phyloP scores from a whole-genome alignment of 2,888 invertebrate species.

The Ariolimax columbianus region DNA sequence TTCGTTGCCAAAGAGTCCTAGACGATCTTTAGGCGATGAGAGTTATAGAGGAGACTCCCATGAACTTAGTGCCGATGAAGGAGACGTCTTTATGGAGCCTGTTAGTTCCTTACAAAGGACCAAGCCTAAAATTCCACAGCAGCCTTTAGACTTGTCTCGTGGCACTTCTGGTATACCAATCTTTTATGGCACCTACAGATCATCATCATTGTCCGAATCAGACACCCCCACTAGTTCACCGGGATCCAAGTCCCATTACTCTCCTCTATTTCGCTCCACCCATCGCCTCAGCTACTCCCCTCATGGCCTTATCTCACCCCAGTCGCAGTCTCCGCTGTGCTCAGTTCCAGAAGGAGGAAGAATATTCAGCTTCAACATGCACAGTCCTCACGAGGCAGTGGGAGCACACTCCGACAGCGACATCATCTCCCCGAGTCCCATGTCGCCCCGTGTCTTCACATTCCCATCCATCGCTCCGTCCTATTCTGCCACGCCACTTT shows the following conservation, averaged over 20 bases:
- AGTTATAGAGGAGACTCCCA: slow-evolving; percentile 58
- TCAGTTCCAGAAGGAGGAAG: slow-evolving; percentile 74
- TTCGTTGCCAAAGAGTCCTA: slow-evolving; percentile 51
- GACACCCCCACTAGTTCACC: slow-evolving; percentile 57
- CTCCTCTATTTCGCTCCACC: slow-evolving; percentile 63
- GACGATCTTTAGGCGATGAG: slow-evolving; percentile 51
- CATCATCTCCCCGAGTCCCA: slow-evolving; percentile 71
- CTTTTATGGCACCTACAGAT: slow-evolving; percentile 51
- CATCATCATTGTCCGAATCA: slow-evolving; percentile 58
- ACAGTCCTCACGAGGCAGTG: slow-evolving; percentile 66
- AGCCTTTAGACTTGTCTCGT: slow-evolving; percentile 61
- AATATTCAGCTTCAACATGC: slow-evolving; percentile 72
- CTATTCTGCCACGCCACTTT: slow-evolving; percentile 60
- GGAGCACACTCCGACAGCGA: slow-evolving; percentile 73
- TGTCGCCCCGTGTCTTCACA: slow-evolving; percentile 73
- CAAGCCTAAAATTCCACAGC: slow-evolving; percentile 46
- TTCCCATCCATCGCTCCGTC: slow-evolving; percentile 61
- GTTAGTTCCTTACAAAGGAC: slow-evolving; percentile 47
- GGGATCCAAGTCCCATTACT: slow-evolving; percentile 60
- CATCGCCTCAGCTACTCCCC: slow-evolving; percentile 67
- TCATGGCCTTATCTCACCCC: slow-evolving; percentile 60
- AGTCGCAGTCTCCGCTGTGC: slow-evolving; percentile 68
- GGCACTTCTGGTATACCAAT: slow-evolving; percentile 45
- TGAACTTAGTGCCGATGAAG: slow-evolving; percentile 61
- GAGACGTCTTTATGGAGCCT: slow-evolving; percentile 69